Evolutionary conservation across 2,113 vertebrate species (phyloP), one percentile per base, ranked within the genome.

Genomic region (Eidolon helvum): DNA sequence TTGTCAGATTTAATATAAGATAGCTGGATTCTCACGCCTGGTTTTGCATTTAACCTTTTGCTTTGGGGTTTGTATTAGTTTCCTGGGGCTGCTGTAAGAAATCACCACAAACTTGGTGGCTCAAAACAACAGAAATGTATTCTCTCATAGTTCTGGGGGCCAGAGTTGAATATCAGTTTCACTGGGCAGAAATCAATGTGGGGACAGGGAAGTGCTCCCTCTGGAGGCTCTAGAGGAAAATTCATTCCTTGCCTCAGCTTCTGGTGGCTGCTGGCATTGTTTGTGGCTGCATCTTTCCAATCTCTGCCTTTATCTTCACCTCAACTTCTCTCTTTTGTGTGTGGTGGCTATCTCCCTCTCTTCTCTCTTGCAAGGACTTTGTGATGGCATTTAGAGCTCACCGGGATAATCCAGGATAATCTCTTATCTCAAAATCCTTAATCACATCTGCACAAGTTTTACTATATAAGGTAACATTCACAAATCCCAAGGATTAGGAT

Each of bases 41-140:
- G 26, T 40, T 78, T 33, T 93, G 45, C 57, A 86, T 87, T 78
- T 79, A 80, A 66, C 66, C 38, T 80, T n/a, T 74, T 57, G 59
- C n/a, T 80, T 74, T 80, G 35, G 74, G 53, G 66, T 91, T 86
- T 91, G 38, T 87, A 61, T 55, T 61, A 45, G n/a, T 74, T 96
- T 87, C 48, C 74, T 80, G 45, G 33, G 72, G 55, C 19, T 79
- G 21, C 22, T 78, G 18, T 93, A 71, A 85, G 45, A 90, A 90
- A 72, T 48, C 48, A 88, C 15, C 33, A 94, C 22, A 87, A 80
- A 94, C 19, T 10, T 10, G 3, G 18, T 69, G 50, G 30, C 30
- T 90, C 55, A 78, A 85, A 93, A 79, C 43, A 53, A 68, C 5
- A 72, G 40, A 88, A 77, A 88, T 61, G 7, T n/a, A 40, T 69